phyloP scores from a whole-genome alignment of 2,113 vertebrate genomes.

The Pedetes capensis region DNA sequence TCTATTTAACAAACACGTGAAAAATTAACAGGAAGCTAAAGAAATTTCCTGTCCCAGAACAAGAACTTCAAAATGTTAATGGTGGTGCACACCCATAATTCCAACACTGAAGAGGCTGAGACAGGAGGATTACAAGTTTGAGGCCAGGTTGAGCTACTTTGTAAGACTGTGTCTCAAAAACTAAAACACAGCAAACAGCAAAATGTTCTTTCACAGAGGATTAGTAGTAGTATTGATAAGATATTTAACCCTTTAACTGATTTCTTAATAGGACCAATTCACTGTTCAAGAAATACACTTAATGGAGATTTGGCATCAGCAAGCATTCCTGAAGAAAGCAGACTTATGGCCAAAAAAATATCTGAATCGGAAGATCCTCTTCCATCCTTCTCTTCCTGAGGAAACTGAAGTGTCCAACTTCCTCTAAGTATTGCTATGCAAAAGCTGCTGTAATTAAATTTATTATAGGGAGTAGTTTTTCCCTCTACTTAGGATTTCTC shows the following conservation, averaged over 20 bases:
- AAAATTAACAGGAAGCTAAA: slow-evolving; percentile 14
- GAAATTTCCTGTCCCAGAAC: not conserved
- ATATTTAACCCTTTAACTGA: slow-evolving; percentile 9
- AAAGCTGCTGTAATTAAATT: slow-evolving; percentile 86
- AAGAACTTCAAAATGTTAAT: slow-evolving; percentile 15
- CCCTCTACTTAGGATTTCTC: slow-evolving; percentile 85
- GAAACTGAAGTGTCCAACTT: slow-evolving; percentile 78
- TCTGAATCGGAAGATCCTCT: slow-evolving; percentile 83
- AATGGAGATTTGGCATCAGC: slow-evolving; percentile 87
- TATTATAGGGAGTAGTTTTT: slow-evolving; percentile 84
- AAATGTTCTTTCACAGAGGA: not conserved
- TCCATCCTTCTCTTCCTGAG: slow-evolving; percentile 85
- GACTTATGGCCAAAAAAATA: slow-evolving; percentile 79
- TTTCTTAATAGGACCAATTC: slow-evolving; percentile 82
- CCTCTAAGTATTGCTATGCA: slow-evolving; percentile 89
- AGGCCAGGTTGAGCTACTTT: too few species aligned
- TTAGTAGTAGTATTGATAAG: not conserved
- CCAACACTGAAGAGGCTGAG: too few species aligned
- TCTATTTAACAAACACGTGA: not conserved
- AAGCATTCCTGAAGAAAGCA: slow-evolving; percentile 87
- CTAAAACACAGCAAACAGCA: too few species aligned
- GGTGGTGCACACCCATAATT: too few species aligned
- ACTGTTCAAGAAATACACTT: slow-evolving; percentile 85
- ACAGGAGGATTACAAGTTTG: too few species aligned
- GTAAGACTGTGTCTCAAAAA: too few species aligned